These are phyloP conservation scores for Diorhabda elongata DNA, from an alignment of 1,140 invertebrate genomes.

Conservation along the genomic window DNA sequence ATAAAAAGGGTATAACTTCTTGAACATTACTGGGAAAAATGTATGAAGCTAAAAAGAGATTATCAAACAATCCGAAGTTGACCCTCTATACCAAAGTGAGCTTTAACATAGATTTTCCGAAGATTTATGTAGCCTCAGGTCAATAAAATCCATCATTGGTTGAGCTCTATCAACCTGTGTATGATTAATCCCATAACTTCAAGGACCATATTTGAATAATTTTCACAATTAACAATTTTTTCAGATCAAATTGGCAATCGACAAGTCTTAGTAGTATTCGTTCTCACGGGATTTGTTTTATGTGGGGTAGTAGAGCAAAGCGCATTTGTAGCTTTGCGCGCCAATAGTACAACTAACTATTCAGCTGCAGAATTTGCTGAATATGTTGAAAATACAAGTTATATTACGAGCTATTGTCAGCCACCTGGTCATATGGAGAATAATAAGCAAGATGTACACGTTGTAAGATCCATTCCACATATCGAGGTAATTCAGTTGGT, in stretches of 20 bases:
- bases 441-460: conserved; percentile 33
- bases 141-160: too few relatives aligned
- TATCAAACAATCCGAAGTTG: too few relatives aligned
- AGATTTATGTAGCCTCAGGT: too few relatives aligned
- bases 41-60: too few relatives aligned
- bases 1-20: too few relatives aligned
- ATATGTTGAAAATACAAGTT: conserved; percentile 49
- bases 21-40: too few relatives aligned
- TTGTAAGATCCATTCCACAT: conserved; percentile 44
- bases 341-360: conserved; percentile 47
- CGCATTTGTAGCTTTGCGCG: conserved; percentile 53
- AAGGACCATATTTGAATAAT: neutral
- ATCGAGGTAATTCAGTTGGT: conserved; percentile 37
- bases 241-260: conserved; percentile 53
- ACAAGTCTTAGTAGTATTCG: conserved; percentile 51
- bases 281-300: conserved; percentile 55
- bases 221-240: conserved; percentile 20
- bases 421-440: conserved; percentile 31
- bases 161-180: too few relatives aligned
- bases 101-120: too few relatives aligned
- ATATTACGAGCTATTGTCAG: conserved; percentile 46
- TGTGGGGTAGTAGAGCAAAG: conserved; percentile 55
- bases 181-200: too few relatives aligned
- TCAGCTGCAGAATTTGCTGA: conserved; percentile 47
- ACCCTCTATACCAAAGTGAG: too few relatives aligned